Percentiles rank a stretch among this genome's conserved stretches.
Conservation (phyloP, 2,888 invertebrate species). For the Drosophila trichaetosa region DNA sequence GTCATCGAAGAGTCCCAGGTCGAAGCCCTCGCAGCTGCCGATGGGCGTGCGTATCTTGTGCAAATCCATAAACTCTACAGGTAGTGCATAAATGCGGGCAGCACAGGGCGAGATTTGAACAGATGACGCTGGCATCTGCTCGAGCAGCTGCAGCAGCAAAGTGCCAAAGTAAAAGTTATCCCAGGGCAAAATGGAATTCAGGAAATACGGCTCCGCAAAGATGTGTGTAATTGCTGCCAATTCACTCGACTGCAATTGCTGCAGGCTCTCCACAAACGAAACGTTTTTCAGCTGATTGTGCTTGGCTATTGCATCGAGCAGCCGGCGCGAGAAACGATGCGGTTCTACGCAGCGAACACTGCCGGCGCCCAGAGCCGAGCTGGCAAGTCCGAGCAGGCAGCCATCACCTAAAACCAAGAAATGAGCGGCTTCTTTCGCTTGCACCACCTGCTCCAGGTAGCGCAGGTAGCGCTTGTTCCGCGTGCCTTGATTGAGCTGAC, state of each 20-base stretch:
- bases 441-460: slow-evolving; percentile 87
- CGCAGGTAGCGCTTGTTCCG: slow-evolving; percentile 89
- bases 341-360: slow-evolving; percentile 89
- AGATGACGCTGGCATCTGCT: slow-evolving; percentile 84
- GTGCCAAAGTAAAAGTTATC: slow-evolving; percentile 94
- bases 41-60: slow-evolving; percentile 96
- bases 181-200: slow-evolving; percentile 94
- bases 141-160: slow-evolving; percentile 86
- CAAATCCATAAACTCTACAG: slow-evolving; percentile 94
- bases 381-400: slow-evolving; percentile 91
- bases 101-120: slow-evolving; percentile 88
- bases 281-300: slow-evolving; percentile 89
- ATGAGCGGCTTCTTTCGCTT: slow-evolving; percentile 86
- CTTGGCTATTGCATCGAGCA: slow-evolving; percentile 88
- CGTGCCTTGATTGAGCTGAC: slow-evolving; percentile 91
- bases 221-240: slow-evolving; percentile 88
- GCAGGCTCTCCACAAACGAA: slow-evolving; percentile 87
- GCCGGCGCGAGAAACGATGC: slow-evolving; percentile 87
- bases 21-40: slow-evolving; percentile 93
- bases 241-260: slow-evolving; percentile 82
- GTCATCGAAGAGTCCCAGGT: slow-evolving; percentile 93
- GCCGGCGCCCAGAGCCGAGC: slow-evolving; percentile 90
- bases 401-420: slow-evolving; percentile 93
- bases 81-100: slow-evolving; percentile 90
- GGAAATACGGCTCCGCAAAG: slow-evolving; percentile 94